Percentiles rank a stretch among this genome's conserved stretches.
Conservation (phyloP, 1,140 invertebrate species). For the Drosophila nebulosa region DNA sequence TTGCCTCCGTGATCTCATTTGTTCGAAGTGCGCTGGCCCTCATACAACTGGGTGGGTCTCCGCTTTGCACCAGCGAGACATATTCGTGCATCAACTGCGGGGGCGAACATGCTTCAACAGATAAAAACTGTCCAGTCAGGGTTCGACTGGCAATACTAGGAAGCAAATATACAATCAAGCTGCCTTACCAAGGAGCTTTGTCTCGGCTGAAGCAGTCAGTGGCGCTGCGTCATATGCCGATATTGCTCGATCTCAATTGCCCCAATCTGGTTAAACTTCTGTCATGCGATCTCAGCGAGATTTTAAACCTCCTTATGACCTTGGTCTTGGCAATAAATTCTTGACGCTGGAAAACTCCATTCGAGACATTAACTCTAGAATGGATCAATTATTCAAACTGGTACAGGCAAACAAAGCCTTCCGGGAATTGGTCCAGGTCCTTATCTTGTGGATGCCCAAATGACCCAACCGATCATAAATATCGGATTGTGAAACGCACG, state of each 20-base stretch:
- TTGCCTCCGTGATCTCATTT: constrained; percentile 15
- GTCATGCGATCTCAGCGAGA: background rate
- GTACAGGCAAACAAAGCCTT: constrained; percentile 20
- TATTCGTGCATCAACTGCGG: background rate
- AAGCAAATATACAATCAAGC: background rate
- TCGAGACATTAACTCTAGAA: constrained; percentile 10
- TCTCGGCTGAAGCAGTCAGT: constrained; percentile 3
- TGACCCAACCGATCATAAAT: constrained; percentile 11
- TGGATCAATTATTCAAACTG: constrained; percentile 21
- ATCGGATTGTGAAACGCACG: constrained; percentile 23
- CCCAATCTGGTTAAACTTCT: no score
- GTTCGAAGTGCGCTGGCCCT: constrained; percentile 14
- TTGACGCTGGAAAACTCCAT: constrained; percentile 6
- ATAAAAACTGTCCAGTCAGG: background rate
- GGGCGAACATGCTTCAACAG: background rate
- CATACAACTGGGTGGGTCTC: constrained; percentile 1
- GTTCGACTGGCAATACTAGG: no score
- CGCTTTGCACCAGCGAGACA: background rate
- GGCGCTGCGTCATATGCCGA: constrained; percentile 4
- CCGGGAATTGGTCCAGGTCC: constrained; percentile 5
- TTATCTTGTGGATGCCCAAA: background rate
- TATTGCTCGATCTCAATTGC: background rate
- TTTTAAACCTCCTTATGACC: background rate
- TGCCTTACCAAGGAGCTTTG: background rate
- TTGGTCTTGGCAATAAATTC: constrained; percentile 7